Evolutionary conservation across 1,140 invertebrate species (phyloP).

Genomic region (Ephestia elutella): DNA sequence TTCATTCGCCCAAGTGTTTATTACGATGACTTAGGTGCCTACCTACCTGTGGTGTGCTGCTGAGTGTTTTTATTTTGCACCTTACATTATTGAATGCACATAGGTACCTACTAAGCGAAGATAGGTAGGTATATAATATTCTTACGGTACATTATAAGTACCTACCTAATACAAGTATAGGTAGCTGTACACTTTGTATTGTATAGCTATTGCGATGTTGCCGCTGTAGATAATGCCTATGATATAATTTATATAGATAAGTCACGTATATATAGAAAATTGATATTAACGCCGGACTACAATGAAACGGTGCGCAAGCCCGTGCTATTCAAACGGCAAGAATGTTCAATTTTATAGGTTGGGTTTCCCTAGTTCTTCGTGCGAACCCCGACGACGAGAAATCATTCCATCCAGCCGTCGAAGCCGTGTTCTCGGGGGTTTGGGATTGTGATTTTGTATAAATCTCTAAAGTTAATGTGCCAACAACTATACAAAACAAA

Average conservation of each 20-base stretch:
- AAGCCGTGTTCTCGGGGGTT: conserved; percentile 71
- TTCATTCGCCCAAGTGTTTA: too few relatives aligned
- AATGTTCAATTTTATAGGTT: conserved; percentile 41
- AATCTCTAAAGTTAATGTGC: conserved; percentile 65
- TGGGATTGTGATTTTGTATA: conserved; percentile 69
- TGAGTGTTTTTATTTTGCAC: too few relatives aligned
- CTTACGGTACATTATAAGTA: conserved; percentile 51
- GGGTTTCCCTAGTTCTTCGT: conserved; percentile 57
- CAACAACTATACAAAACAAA: conserved; percentile 67
- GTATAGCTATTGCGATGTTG: conserved; percentile 8
- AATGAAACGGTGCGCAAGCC: conserved; percentile 30
- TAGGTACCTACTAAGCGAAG: too few relatives aligned
- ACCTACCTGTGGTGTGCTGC: too few relatives aligned
- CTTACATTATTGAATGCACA: too few relatives aligned
- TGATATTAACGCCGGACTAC: conserved; percentile 58
- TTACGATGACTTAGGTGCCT: too few relatives aligned
- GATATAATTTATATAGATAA: conserved; percentile 29
- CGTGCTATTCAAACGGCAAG: conserved; percentile 27
- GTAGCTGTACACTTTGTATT: conserved; percentile 1
- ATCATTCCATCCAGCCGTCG: conserved; percentile 73
- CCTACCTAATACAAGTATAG: conserved; percentile 2
- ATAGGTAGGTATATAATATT: too few relatives aligned
- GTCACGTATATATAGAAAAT: conserved; percentile 49
- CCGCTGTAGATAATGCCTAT: conserved; percentile 30
- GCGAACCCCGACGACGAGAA: conserved; percentile 73